Percentiles rank a stretch among this genome's conserved stretches.
phyloP scores from a whole-genome alignment of 2,888 invertebrate genomes.

The Lithophane socia region DNA sequence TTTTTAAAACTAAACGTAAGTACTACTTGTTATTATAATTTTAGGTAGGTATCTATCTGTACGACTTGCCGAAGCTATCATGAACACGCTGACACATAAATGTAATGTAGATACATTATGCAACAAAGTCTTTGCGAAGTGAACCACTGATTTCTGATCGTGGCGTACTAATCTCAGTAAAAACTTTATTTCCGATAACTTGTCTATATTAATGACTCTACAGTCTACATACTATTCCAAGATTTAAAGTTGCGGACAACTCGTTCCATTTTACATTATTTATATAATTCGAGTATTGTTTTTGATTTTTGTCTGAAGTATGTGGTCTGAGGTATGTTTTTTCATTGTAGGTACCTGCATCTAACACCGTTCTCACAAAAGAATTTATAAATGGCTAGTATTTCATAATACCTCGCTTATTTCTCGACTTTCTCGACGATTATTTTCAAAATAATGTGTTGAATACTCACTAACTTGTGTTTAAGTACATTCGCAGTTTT shows the following conservation, averaged over 20 bases:
- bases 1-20: background rate
- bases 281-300: conserved; percentile 26
- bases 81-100: conserved; percentile 10
- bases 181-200: conserved; percentile 62
- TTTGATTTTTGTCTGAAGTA: conserved; percentile 23
- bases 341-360: conserved; percentile 16
- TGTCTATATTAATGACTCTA: conserved; percentile 30
- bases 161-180: conserved; percentile 60
- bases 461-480: background rate
- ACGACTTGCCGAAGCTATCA: conserved; percentile 1
- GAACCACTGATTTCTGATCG: conserved; percentile 61
- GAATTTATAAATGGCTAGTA: conserved; percentile 19
- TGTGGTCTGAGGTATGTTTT: conserved; percentile 10
- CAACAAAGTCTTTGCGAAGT: conserved; percentile 71
- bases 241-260: background rate
- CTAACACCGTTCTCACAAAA: conserved; percentile 43
- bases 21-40: conserved; percentile 4
- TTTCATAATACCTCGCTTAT: conserved; percentile 23
- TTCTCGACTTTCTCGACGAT: no score
- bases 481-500: background rate
- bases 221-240: conserved; percentile 5
- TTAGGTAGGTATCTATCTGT: background rate
- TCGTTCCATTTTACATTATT: conserved; percentile 18
- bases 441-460: background rate
- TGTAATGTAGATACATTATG: conserved; percentile 43